Evolutionary conservation across 2,888 invertebrate species (phyloP), one percentile per base, ranked within the genome.

Genomic region (Graphium colonna): DNA sequence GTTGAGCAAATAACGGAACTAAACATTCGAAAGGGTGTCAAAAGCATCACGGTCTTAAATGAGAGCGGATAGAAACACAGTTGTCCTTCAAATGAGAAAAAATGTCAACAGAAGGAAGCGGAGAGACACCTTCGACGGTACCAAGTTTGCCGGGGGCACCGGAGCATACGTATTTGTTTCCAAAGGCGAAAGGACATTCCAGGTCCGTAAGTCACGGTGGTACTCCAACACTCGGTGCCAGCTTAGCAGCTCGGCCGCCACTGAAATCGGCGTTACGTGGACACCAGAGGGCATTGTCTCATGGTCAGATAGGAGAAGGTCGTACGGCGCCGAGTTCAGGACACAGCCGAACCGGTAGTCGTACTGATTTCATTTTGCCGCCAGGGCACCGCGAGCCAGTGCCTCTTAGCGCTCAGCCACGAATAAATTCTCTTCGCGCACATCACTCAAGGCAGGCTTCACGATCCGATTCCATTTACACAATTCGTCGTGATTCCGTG

Each of bases 181-280:
- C 90, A 57, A 89, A 89, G 71, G 81, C 79, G 65, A 90, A 90
- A 68, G 93, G 94, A 15, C 96, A 96, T 79, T 93, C 93, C 59
- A 92, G 96, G 59, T 96, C 96, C 66, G 93, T 95, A 64, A 96
- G 96, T 79, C 96, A 96, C 90, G 96, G 96, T 50, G 96, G 96
- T 56, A 89, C 88, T 55, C 86, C 83, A 59, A 90, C 75, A 77
- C 80, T 81, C 68, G 76, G 77, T 9, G 91, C 82, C 50, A 88
- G 83, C 53, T 75, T 82, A 2, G 68, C 79, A 13, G 75, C 79
- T 3, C 90, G 95, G 31, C 95, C 95, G 12, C 94, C 95, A 8
- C 91, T 96, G 69, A 96, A 95, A 75, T 93, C 94, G 1, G 91
- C 92, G 26, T 79, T 92, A 74, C 93, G 93, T 55, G 93, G 96